Percentiles rank a stretch among this genome's conserved stretches.
These are phyloP conservation scores for Yasuhikotakia modesta DNA, from an alignment of 2,797 vertebrate species.

Conservation along the genomic window DNA sequence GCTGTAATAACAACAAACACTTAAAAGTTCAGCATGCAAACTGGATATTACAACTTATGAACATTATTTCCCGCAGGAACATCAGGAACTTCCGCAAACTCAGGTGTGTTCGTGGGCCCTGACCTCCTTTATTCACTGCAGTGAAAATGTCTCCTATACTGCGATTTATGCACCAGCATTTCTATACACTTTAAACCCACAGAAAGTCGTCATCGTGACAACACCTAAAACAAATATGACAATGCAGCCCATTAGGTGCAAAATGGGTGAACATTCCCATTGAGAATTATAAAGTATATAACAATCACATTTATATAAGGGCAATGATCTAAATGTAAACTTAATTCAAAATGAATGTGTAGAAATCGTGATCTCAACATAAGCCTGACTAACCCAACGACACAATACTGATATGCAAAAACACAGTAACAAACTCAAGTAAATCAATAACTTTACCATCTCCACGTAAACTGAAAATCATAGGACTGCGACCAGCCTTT, in stretches of 20 bases:
- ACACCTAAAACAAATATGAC: neutral
- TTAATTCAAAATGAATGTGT: too few species aligned
- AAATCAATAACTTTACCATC: slow-evolving; percentile 11
- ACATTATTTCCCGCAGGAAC: neutral
- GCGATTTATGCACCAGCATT: neutral
- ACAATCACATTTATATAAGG: too few species aligned
- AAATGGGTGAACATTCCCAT: too few species aligned
- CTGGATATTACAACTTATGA: neutral
- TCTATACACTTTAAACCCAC: neutral
- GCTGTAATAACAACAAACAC: neutral
- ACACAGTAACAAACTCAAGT: neutral
- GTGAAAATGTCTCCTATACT: neutral
- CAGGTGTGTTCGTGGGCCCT: slow-evolving; percentile 47
- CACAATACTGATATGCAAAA: too few species aligned
- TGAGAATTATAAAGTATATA: too few species aligned
- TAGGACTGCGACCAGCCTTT: neutral
- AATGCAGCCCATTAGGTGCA: too few species aligned
- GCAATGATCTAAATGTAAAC: too few species aligned
- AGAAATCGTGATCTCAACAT: too few species aligned
- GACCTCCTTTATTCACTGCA: too few species aligned
- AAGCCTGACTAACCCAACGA: too few species aligned
- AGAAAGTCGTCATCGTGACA: neutral
- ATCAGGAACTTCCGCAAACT: slow-evolving; percentile 45
- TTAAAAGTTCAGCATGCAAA: neutral
- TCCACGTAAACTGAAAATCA: neutral